Evolutionary conservation across 2,888 invertebrate genomes (phyloP), one percentile per base, ranked within the genome.

Genomic region (Phengaris alcon): DNA sequence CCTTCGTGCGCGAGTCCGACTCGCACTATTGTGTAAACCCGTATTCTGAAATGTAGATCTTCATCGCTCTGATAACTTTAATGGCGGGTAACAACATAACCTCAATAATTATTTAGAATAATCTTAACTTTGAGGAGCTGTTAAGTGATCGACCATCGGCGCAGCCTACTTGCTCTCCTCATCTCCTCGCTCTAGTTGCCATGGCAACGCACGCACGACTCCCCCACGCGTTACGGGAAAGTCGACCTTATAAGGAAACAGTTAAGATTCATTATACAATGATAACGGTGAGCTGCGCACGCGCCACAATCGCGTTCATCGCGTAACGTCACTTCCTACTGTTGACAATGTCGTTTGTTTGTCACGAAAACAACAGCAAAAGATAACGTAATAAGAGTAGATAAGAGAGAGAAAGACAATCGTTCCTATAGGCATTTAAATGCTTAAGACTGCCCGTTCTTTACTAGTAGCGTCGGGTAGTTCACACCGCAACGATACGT

Each of bases 131-230:
- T 44, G 64, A 64, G 64, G 9, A 10, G 59, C 59, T 22, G 59
- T 9, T 46, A n/a, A 68, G 51, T 70, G 51, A 51, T 51, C 48
- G 51, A 48, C 70, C 22, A 48, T 70, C 51, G 48, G 70, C 15
- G 69, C 48, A 48, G 48, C 48, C 68, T 9, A 48, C 68, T 46
- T 69, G 69, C 15, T n/a, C 1, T 35, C 35, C 35, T 35, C 35
- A 48, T 9, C 51, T 68, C 68, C 76, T 78, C 83, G 85, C 84
- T 85, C 84, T 80, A 84, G 81, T 85, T 81, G 80, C 77, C 77
- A 78, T 81, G 73, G 74, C 78, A 80, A 82, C 79, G 79, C 69
- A 69, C 69, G 69, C 48, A 69, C 35, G 69, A 46, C 8, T 69
- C 15, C 9, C 69, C 7, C 64, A 69, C 6, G 76, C 10, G 44